phyloP scores from a whole-genome alignment of 2,888 invertebrate genomes.

The Prenolepis imparis region DNA sequence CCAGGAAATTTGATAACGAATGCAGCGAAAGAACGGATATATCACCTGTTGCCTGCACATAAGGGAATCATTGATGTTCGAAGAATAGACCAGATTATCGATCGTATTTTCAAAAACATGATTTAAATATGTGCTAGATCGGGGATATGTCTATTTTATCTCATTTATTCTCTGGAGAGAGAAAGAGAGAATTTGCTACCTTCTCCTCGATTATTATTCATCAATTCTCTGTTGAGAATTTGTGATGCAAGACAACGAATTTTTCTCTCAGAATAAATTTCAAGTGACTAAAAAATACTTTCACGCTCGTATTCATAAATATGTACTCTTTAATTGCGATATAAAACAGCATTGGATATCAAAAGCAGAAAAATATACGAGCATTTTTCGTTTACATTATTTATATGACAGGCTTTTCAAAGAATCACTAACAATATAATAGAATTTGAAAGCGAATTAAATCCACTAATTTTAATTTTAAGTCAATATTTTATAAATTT shows the following conservation, averaged over 20 bases:
- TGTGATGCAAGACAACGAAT: neutral
- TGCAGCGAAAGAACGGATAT: neutral
- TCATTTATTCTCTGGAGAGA: neutral
- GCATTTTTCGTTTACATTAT: neutral
- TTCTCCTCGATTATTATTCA: neutral
- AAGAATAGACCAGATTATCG: conserved; percentile 45
- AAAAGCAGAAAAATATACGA: neutral
- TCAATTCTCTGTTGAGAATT: neutral
- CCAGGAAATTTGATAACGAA: neutral
- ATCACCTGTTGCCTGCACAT: conserved; percentile 66
- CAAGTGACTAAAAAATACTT: neutral
- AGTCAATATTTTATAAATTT: conserved; percentile 25
- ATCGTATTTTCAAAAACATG: neutral
- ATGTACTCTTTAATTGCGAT: conserved; percentile 2
- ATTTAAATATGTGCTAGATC: neutral
- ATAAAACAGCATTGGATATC: conserved; percentile 24
- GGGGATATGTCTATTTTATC: neutral
- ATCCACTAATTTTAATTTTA: neutral
- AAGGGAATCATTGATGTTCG: conserved; percentile 50
- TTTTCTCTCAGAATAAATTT: neutral
- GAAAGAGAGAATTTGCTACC: neutral
- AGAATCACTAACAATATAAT: neutral
- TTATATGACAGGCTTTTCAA: conserved; percentile 19
- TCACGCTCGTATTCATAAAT: neutral
- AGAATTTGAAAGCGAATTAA: conserved; percentile 14